phyloP scores from a whole-genome alignment of 2,888 invertebrate genomes.

The Epinotia nisella region DNA sequence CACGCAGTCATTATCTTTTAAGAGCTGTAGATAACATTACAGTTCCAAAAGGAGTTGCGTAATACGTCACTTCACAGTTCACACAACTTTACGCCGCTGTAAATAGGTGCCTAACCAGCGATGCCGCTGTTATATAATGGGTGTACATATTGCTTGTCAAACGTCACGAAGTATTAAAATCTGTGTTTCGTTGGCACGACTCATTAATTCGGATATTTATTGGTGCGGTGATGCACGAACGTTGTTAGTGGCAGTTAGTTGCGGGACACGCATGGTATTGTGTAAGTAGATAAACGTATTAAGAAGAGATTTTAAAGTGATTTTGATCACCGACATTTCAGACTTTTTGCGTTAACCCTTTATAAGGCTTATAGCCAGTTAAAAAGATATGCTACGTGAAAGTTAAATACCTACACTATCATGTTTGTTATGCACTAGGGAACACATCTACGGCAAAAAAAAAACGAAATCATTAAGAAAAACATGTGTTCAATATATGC shows the following conservation, averaged over 20 bases:
- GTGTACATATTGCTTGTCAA: constrained; percentile 65
- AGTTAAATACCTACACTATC: too few species aligned
- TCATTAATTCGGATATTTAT: constrained; percentile 79
- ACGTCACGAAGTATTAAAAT: constrained; percentile 79
- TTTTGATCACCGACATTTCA: background rate
- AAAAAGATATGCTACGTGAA: too few species aligned
- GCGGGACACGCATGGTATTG: constrained; percentile 26
- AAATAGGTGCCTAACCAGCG: constrained; percentile 2
- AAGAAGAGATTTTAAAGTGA: background rate
- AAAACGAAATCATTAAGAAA: too few species aligned
- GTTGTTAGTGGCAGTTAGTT: constrained; percentile 48
- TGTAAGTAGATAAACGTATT: background rate
- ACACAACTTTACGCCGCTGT: background rate
- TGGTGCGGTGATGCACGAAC: constrained; percentile 67
- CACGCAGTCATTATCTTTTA: constrained; percentile 34
- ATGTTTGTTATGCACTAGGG: too few species aligned
- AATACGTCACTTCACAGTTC: background rate
- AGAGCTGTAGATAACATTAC: constrained; percentile 18
- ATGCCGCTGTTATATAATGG: constrained; percentile 33
- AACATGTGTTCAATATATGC: too few species aligned
- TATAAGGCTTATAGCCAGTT: too few species aligned
- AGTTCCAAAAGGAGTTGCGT: background rate
- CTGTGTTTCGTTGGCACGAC: constrained; percentile 76
- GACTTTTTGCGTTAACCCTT: too few species aligned
- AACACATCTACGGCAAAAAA: too few species aligned